These are phyloP conservation scores for Cheilosia impressa DNA, from an alignment of 2,888 invertebrate species.

Conservation along the genomic window DNA sequence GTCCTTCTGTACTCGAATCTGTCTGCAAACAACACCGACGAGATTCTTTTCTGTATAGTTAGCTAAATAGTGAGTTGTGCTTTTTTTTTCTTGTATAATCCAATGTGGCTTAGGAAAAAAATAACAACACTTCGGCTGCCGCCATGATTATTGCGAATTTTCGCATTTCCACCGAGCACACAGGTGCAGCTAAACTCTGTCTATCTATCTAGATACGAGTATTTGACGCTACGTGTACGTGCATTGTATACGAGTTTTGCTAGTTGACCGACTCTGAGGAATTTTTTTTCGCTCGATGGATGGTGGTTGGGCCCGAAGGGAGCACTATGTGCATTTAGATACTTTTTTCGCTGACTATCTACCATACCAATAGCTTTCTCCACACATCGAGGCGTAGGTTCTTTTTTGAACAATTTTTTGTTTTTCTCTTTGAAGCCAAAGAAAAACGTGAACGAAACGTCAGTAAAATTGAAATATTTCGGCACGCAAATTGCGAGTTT, in stretches of 20 bases:
- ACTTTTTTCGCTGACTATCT: conserved; percentile 33
- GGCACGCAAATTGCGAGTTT: conserved; percentile 26
- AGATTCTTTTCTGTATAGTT: conserved; percentile 30
- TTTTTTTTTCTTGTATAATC: not conserved
- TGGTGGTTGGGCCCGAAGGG: not conserved
- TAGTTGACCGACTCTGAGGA: conserved; percentile 62
- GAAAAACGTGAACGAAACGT: conserved; percentile 10
- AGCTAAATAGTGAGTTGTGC: not conserved
- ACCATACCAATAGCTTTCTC: conserved; percentile 35
- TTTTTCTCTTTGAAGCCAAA: conserved; percentile 19
- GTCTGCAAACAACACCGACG: conserved; percentile 21
- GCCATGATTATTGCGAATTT: conserved; percentile 55
- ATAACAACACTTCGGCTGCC: conserved; percentile 4
- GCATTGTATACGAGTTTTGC: conserved; percentile 58
- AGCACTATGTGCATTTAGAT: conserved; percentile 38
- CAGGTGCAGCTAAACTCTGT: conserved; percentile 39
- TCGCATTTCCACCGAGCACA: conserved; percentile 50
- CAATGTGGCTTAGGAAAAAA: not conserved
- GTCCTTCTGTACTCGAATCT: not conserved
- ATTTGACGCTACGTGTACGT: conserved; percentile 32
- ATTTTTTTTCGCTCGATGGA: conserved; percentile 27
- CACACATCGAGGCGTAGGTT: not conserved
- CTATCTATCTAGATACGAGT: conserved; percentile 18
- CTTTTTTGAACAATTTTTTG: not conserved
- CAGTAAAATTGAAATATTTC: conserved; percentile 4